A percentile compares a stretch with the other conserved stretches of the same genome.
Evolutionary conservation across 2,888 invertebrate species (phyloP).

Genomic region (Mallateleia sp.): DNA sequence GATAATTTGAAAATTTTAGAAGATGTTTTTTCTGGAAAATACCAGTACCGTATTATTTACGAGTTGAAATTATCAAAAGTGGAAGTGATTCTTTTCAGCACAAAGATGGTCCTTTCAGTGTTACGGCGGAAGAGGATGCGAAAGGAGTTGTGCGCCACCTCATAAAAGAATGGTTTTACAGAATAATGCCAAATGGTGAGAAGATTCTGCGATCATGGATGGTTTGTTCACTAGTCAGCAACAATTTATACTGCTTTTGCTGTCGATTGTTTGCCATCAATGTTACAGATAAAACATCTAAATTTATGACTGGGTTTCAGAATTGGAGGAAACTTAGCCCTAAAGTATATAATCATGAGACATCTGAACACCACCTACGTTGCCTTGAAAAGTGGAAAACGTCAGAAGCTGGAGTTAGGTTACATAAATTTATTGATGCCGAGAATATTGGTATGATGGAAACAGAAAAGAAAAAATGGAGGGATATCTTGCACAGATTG

Average conservation of each 20-base stretch:
- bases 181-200: neutral
- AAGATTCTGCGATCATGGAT: conserved; percentile 63
- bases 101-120: conserved; percentile 2
- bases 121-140: too few relatives aligned
- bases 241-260: conserved; percentile 66
- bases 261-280: conserved; percentile 89
- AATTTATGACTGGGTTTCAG: conserved; percentile 40
- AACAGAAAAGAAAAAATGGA: conserved; percentile 44
- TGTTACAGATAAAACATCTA: conserved; percentile 89
- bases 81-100: neutral
- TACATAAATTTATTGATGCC: conserved; percentile 39
- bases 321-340: conserved; percentile 54
- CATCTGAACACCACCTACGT: conserved; percentile 59
- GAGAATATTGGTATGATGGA: conserved; percentile 5
- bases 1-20: too few relatives aligned
- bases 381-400: conserved; percentile 71
- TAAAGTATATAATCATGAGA: conserved; percentile 66
- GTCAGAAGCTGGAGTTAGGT: conserved; percentile 57
- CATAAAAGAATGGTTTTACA: conserved; percentile 8
- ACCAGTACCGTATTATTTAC: too few relatives aligned
- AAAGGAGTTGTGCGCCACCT: too few relatives aligned
- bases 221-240: conserved; percentile 67
- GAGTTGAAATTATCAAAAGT: neutral
- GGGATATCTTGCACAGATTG: conserved; percentile 49
- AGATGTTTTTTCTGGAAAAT: too few relatives aligned